Base-by-base conservation (phyloP, 1,140 invertebrate species). In the Micrasema longulum region DNA sequence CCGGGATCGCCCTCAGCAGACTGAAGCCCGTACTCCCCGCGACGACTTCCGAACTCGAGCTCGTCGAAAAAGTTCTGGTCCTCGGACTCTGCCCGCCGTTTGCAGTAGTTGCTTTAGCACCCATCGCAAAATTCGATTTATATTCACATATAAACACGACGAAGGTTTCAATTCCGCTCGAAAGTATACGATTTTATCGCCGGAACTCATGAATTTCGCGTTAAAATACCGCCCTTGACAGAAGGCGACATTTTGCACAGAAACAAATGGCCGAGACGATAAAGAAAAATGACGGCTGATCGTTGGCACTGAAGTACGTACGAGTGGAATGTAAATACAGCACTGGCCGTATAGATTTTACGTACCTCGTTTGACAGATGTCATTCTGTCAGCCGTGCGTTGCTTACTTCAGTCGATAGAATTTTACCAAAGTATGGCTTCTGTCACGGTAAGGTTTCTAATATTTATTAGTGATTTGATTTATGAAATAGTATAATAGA, bases 71-170 rank as follows among this genome's bases (percentile, higher is more conserved):
- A 86, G 90, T 92, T 86, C 89, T 88, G 77, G 88, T 88, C 77
- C 88, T 88, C 77, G 89, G 90, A 88, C 89, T 92, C 85, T 89
- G 87, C 72, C 88, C 88, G 73, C 89, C 90, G 77, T 88, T 90
- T 76, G 91, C 91, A 65, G 92, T 93, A 81, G 92, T 94, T 79
- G 92, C 88, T 85, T 93, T 93, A 82, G 91, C 92, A 86, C 92
- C 93, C 93, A 94, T 94, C 71, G 76, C 82, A 67, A 12, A 48
- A 12, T 66, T 45, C 53, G 6, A 43, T 45, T 67, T 64, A 36
- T 52, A 48, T 66, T 68, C 18, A 66, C 69, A 65, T 66, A 66
- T 36, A 66, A 71, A 62, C 38, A 22, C 63, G 69, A 71, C 50
- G 35, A 62, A 10, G 57, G 41, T 41, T 50, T 79, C 80, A 78